Conservation (phyloP, 2,797 vertebrate species). For the Sitta carolinensis region DNA sequence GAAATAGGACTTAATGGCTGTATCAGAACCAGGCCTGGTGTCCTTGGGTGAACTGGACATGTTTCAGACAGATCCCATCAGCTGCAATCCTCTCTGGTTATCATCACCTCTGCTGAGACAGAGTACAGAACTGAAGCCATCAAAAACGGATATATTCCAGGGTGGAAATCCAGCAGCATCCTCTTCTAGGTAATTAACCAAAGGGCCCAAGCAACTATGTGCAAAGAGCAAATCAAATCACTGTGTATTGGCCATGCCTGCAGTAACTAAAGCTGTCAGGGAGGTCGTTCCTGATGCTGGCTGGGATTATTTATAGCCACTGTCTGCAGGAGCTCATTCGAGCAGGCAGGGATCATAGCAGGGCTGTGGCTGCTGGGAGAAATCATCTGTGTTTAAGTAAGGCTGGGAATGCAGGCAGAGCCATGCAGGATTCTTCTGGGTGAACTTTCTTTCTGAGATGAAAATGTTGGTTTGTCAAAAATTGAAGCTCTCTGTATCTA, state of each 20-base stretch:
- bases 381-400: neutral
- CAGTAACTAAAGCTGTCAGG: slow-evolving; percentile 18
- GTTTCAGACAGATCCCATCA: neutral
- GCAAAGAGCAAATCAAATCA: neutral
- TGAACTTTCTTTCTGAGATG: neutral
- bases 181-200: neutral
- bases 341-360: neutral
- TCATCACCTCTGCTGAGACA: neutral
- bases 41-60: neutral
- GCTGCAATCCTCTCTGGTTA: neutral
- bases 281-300: neutral
- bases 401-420: neutral
- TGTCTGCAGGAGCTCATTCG: neutral
- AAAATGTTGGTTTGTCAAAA: neutral
- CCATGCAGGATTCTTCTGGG: neutral
- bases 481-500: neutral
- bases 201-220: neutral
- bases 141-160: neutral
- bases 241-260: neutral
- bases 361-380: neutral
- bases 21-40: neutral
- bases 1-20: neutral
- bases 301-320: slow-evolving; percentile 29
- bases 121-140: neutral
- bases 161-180: neutral